A percentile compares a stretch with the other conserved stretches of the same genome.
Conservation (phyloP, 2,888 invertebrate genomes). For the Cataglyphis cursor region DNA sequence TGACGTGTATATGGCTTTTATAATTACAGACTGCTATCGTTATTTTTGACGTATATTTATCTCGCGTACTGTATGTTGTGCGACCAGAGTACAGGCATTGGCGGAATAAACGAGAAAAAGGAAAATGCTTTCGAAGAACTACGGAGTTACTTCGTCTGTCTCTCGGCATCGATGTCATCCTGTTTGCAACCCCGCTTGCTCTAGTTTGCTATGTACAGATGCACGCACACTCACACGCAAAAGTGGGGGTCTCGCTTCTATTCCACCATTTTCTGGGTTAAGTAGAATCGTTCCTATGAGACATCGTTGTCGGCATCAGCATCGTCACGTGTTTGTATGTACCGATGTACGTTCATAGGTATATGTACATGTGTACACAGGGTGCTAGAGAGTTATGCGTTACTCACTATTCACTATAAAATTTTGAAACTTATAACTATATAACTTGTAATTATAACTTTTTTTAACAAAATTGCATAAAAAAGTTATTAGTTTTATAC, state of each 20-base stretch:
- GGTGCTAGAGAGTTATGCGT: constrained; percentile 3
- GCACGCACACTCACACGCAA: constrained; percentile 9
- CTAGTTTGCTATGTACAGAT: constrained; percentile 55
- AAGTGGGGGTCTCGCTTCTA: constrained; percentile 49
- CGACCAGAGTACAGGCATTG: constrained; percentile 25
- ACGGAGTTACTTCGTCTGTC: constrained; percentile 61
- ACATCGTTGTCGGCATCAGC: constrained; percentile 45
- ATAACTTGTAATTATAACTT: too few relatives aligned
- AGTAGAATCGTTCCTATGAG: constrained; percentile 64
- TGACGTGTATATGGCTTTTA: neutral
- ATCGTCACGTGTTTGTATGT: constrained; percentile 25
- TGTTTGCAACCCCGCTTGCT: constrained; percentile 60
- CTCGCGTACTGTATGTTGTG: constrained; percentile 29
- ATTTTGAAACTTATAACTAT: neutral
- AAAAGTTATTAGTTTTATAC: neutral
- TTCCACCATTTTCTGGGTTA: constrained; percentile 68
- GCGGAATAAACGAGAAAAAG: neutral
- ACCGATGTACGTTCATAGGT: constrained; percentile 14
- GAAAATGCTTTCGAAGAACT: constrained; percentile 50
- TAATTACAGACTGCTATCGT: constrained; percentile 9
- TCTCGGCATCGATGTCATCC: constrained; percentile 63
- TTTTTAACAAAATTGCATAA: neutral
- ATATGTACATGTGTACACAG: constrained; percentile 7
- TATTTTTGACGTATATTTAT: constrained; percentile 8
- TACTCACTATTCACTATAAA: neutral